These are phyloP conservation scores for Agrochola circellaris DNA, from an alignment of 2,888 invertebrate species.

Conservation along the genomic window DNA sequence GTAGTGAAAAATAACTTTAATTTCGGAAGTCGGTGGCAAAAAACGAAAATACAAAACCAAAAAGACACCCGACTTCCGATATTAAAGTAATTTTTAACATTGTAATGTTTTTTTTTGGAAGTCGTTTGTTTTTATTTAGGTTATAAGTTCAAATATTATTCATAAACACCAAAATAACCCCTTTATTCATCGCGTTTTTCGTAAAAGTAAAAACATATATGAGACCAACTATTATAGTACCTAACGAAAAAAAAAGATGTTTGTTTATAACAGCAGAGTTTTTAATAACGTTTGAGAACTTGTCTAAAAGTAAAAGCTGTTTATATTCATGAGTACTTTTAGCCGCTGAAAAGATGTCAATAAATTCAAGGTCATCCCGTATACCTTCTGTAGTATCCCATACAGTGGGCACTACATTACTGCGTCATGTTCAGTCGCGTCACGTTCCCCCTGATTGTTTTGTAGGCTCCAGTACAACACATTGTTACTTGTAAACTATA, in stretches of 20 bases:
- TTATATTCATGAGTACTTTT: neutral
- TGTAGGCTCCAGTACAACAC: conserved; percentile 74
- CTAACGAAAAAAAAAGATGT: neutral
- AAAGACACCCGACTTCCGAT: no score
- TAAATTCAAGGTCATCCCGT: neutral
- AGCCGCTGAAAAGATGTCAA: neutral
- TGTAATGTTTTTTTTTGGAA: no score
- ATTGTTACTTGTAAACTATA: conserved; percentile 71
- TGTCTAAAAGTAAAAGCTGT: neutral
- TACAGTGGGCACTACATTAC: conserved; percentile 22
- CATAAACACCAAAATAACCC: no score
- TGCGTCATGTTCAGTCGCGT: conserved; percentile 42
- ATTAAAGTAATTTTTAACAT: no score
- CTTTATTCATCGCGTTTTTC: neutral
- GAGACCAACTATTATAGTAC: no score
- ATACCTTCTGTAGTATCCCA: conserved; percentile 4
- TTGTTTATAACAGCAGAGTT: neutral
- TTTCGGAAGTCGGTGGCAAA: no score
- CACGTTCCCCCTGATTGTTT: conserved; percentile 79
- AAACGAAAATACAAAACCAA: no score
- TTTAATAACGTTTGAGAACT: neutral
- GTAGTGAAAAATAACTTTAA: no score
- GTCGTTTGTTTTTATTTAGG: no score
- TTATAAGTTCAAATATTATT: no score
- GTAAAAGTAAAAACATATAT: neutral